Evolutionary conservation across 2,888 invertebrate genomes (phyloP), one percentile per base, ranked within the genome.

Genomic region (Cistogaster globosa): DNA sequence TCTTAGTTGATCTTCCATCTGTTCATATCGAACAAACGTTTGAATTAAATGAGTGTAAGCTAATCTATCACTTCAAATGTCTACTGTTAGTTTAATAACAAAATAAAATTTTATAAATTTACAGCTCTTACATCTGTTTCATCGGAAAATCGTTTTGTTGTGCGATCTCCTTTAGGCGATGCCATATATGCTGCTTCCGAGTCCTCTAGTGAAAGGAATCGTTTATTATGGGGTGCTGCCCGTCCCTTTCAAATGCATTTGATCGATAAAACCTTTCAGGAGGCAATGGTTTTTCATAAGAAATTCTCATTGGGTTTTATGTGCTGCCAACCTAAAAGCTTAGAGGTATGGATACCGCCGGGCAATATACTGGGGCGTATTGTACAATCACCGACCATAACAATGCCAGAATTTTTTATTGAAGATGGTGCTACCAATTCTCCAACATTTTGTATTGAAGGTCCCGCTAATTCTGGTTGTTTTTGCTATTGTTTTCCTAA

Each of bases 181-280:
- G 95, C 96, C 0, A 92, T 97, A n/a, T 97, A 95, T 91, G 94
- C 96, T 57, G 96, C 95, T 14, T 94, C 94, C 51, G 96, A 97
- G 90, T 93, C 93, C 4, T 96, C 96, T 0, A 93, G 93, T 1
- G 91, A 93, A 0, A 94, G 93, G 8, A 94, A 95, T 89, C 93
- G 97, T 69, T 94, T 95, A 84, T 93, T 96, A 67, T 96, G 96
- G 91, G 97, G 97, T 6, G 83, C 92, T 0, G 87, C 89, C 0
- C 94, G 97, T 26, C 94, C 96, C 0, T 97, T 97, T 91, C 94
- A 94, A 85, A 95, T 98, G 94, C 96, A 95, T 89, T 93, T 98
- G 0, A 94, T 96, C 85, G 98, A 98, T 92, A 96, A 95, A 90
- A 95, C 95, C n/a, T 95, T 96, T 86, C 96, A 96, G 89, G 97